Base-by-base conservation (phyloP, 2,797 vertebrate species). In the Sebastes elongatus region DNA sequence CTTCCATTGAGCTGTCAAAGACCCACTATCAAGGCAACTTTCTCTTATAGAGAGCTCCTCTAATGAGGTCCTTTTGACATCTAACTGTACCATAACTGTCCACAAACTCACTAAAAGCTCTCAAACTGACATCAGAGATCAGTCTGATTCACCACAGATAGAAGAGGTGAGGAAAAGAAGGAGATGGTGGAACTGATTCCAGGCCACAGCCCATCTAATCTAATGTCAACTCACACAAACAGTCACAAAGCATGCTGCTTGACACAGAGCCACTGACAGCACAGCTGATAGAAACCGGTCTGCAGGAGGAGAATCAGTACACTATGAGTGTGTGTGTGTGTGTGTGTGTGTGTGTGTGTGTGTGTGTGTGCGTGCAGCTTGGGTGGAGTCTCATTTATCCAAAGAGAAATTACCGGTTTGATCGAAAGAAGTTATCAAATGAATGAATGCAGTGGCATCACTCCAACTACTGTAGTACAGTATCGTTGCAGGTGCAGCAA, bases 311-410 rank as follows among this genome's bases (percentile, higher is more conserved):
- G 18, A 66, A n/a, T 33, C 30, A 35, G 35, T 28, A 53, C 16
- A 28, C 5, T 18, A n/a, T 22, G 74, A 1, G 46, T 5, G 28
- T 7, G 60, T 3, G 13, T 20, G 66, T 38, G 56, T n/a, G 62
- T 5, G 42, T 4, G 33, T 6, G 55, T 4, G 11, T 20, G 66
- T 42, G 57, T 28, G 62, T 4, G 42, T 6, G 33, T 9, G 60
- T 5, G 13, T 20, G 66, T 38, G 56, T 22, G 62, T 7, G 33
- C 5, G 46, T 18, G 62, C 0, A 18, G 4, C 10, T 67, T 57
- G 88, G 93, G 92, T 82, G 93, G 89, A 87, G 91, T 72, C 83
- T 28, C 42, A 7, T 59, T 28, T 25, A 71, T 70, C 22, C 10
- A 49, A 28, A 62, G 10, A 1, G 62, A 68, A 52, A 59, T 71